Evolutionary conservation across 2,888 invertebrate species (phyloP), one percentile per base, ranked within the genome.

Genomic region (Tenodera sinensis): DNA sequence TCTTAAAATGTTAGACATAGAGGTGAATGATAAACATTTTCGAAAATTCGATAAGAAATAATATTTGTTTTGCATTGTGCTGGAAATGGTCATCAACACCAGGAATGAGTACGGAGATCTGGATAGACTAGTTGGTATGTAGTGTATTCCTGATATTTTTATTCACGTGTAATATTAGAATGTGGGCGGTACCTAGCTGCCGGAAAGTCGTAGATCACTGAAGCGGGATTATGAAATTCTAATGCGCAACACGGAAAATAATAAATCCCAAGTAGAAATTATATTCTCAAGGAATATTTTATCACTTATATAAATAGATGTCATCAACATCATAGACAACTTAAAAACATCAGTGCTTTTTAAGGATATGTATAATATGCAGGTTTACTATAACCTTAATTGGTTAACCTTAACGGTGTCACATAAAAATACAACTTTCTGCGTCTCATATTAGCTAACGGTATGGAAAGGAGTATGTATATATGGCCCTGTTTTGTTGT

Each of bases 21-120:
- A 9, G 54, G 54, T 20, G 27, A 71, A 28, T 71, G 86, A 71
- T 86, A 28, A 25, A 14, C 25, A 28, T 28, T 14, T 25, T 25
- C 27, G 42, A 6, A 86, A 54, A n/a, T 86, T 28, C 20, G 28
- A 20, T 28, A 25, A 28, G 71, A 28, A 86, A 8, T 86, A 81
- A 8, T 4, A 71, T 28, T 54, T 34, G 25, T 20, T 28, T 71
- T 25, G 86, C 81, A 28, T 71, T 71, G 28, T 71, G 25, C 83
- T 90, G 90, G 89, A 88, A 83, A 90, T 90, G 90, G 88, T 90
- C 83, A 90, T 88, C 88, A 89, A 88, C 71, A 89, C 88, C 28
- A 87, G 88, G 88, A 71, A 87, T 54, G 89, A 90, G 87, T 88
- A 90, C 84, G 90, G 88, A 89, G 90, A 90, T 88, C 85, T 89